phyloP scores from a whole-genome alignment of 2,113 vertebrate species.

The Festucalex cinctus region DNA sequence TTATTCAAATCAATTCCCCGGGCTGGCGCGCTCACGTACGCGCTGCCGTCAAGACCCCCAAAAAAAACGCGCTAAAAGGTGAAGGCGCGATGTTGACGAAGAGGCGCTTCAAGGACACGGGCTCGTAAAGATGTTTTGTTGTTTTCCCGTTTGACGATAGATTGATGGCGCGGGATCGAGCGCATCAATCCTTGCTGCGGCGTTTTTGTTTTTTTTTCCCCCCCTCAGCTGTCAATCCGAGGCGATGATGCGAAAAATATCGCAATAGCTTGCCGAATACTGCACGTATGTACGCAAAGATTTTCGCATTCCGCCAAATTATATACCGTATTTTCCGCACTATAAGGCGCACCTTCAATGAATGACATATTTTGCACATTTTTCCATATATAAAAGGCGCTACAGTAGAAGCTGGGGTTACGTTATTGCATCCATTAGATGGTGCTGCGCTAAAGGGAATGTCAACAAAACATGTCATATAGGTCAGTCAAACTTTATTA shows the following conservation, averaged over 20 bases:
- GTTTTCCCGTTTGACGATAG: slow-evolving; percentile 15
- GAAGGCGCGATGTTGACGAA: slow-evolving; percentile 29
- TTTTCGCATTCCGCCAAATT: too few species aligned
- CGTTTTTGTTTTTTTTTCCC: background rate
- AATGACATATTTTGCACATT: too few species aligned
- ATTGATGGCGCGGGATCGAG: slow-evolving; percentile 28
- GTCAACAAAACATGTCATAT: too few species aligned
- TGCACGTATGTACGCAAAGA: too few species aligned
- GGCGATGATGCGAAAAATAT: background rate
- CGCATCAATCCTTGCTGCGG: slow-evolving; percentile 7
- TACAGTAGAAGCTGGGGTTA: too few species aligned
- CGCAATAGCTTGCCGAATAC: too few species aligned
- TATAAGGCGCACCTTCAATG: too few species aligned
- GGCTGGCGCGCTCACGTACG: slow-evolving; percentile 24
- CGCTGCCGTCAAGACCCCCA: slow-evolving; percentile 24
- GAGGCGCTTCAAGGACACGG: slow-evolving; percentile 59
- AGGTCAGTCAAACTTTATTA: too few species aligned
- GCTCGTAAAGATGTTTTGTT: slow-evolving; percentile 31
- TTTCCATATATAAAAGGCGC: too few species aligned
- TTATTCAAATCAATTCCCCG: slow-evolving; percentile 54
- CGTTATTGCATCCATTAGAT: too few species aligned
- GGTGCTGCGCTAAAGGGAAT: too few species aligned
- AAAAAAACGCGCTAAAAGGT: slow-evolving; percentile 27
- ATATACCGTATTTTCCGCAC: too few species aligned
- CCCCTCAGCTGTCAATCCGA: background rate